Evolutionary conservation across 1,140 invertebrate species (phyloP).

Genomic region (Drosophila pectinifera): DNA sequence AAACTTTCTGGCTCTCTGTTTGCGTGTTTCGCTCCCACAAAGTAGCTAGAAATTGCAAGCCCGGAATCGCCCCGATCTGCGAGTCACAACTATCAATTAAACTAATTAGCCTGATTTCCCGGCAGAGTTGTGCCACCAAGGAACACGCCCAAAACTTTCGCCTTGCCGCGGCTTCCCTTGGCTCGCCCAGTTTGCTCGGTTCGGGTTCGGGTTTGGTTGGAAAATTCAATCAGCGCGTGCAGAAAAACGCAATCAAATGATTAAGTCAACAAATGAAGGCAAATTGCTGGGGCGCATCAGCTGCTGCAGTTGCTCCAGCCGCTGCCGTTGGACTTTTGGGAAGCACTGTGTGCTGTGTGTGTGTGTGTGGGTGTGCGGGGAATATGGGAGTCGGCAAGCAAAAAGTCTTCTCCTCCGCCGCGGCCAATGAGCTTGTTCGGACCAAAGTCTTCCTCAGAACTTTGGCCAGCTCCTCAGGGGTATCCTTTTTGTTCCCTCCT

Average conservation of each 20-base stretch:
- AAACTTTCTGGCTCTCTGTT: slow-evolving; percentile 29
- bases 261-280: slow-evolving; percentile 81
- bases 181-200: slow-evolving; percentile 1
- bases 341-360: slow-evolving; percentile 14
- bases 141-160: slow-evolving; percentile 51
- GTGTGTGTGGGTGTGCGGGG: background rate
- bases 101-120: slow-evolving; percentile 77
- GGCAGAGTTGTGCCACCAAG: slow-evolving; percentile 24
- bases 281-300: slow-evolving; percentile 67
- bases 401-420: slow-evolving; percentile 32
- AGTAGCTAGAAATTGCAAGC: slow-evolving; percentile 33
- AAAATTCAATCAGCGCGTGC: slow-evolving; percentile 77
- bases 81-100: slow-evolving; percentile 73
- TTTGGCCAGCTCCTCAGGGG: slow-evolving; percentile 31
- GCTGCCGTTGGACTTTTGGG: slow-evolving; percentile 19
- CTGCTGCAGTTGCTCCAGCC: slow-evolving; percentile 7
- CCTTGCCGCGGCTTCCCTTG: slow-evolving; percentile 30
- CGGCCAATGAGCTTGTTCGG: slow-evolving; percentile 35
- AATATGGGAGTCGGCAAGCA: slow-evolving; percentile 25
- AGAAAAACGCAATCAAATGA: slow-evolving; percentile 82
- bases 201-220: slow-evolving; percentile 20
- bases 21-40: slow-evolving; percentile 21
- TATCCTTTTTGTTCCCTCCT: slow-evolving; percentile 14
- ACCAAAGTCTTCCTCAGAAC: slow-evolving; percentile 42
- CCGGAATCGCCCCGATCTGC: slow-evolving; percentile 12